Base-by-base conservation (phyloP, 2,797 vertebrate genomes). In the Miichthys miiuy region DNA sequence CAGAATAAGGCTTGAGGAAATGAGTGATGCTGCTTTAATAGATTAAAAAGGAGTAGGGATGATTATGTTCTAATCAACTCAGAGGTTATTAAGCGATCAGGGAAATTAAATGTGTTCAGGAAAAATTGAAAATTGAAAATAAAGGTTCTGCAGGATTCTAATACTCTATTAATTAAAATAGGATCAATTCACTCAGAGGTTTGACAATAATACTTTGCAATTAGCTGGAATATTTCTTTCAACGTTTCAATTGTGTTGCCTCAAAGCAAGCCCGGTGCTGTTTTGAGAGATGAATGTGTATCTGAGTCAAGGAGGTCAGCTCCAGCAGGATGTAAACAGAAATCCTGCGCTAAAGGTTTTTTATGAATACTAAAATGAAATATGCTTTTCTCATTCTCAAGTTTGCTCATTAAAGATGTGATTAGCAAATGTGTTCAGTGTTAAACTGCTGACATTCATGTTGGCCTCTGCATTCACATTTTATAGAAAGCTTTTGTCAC, bases 21-120 rank as follows among this genome's bases (percentile, higher is more conserved):
- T 85, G 72, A 90, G 82, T 90, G 85, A 79, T 23, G 21, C 47
- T 67, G 61, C 68, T 77, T 72, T 87, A 83, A 89, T 79, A 83
- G 73, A 88, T 90, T 82, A 78, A 82, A 89, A 68, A 72, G 71
- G 62, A 87, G 85, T 79, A 54, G 77, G 86, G 85, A 90, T 75
- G 68, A 90, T 90, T 83, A 73, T 86, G 61, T 77, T 80, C 91
- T 92, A 92, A 94, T 94, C 90, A 95, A 92, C 57, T 86, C 41
- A 83, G 88, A 87, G 75, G 87, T 89, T 93, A 87, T 91, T 90
- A 93, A 87, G 78, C 68, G 85, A 91, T 87, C 58, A 52, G 75
- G 80, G 81, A 83, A 88, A 87, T 89, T 78, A 86, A 87, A 70
- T 52, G 65, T 84, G 65, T 86, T 87, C 69, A 82, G 87, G 77